These are phyloP conservation scores for Phainopepla nitens DNA, from an alignment of 2,113 vertebrate genomes.

Conservation along the genomic window DNA sequence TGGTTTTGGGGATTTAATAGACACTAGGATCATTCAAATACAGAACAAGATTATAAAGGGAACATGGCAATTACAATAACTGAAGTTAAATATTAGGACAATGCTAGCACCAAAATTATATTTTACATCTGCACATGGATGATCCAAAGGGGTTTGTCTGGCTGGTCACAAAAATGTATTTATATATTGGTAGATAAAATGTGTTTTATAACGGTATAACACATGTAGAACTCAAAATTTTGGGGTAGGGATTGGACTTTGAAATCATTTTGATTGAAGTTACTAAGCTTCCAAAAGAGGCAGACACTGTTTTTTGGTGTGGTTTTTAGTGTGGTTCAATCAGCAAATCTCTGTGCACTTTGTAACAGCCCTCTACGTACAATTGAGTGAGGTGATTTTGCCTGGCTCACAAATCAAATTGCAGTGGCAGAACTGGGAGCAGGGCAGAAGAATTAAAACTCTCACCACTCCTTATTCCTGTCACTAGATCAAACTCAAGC, in stretches of 20 bases:
- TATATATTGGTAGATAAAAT: not conserved
- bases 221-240: not conserved
- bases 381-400: not conserved
- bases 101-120: not conserved
- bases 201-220: not conserved
- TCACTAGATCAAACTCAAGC: constrained; percentile 23
- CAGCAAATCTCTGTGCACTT: not conserved
- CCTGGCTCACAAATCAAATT: constrained; percentile 2
- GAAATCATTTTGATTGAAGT: not conserved
- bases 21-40: not conserved
- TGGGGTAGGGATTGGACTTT: not conserved
- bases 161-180: not conserved
- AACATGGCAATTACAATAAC: not conserved
- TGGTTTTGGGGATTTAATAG: not conserved
- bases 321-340: not conserved
- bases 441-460: constrained; percentile 11
- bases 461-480: not conserved
- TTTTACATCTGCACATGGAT: not conserved
- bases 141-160: not conserved
- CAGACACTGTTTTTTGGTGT: not conserved
- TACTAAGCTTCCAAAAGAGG: not conserved
- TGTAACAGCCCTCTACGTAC: not conserved
- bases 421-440: not conserved
- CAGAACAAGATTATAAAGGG: not conserved
- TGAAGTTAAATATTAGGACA: not conserved